Evolutionary conservation across 2,113 vertebrate species (phyloP).

Genomic region (Poecilia latipinna): DNA sequence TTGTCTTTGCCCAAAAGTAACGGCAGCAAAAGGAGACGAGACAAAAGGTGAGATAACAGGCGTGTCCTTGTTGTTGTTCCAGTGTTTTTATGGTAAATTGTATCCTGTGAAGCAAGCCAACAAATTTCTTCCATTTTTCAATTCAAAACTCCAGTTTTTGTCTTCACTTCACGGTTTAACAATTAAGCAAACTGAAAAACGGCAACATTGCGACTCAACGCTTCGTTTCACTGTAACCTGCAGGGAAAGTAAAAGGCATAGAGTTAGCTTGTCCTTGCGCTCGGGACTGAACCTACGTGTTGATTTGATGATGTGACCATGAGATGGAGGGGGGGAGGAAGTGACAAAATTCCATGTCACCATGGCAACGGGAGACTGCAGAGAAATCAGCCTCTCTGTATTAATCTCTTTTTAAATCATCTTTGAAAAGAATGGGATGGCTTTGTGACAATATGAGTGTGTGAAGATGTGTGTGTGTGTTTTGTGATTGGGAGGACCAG

Average conservation of each 20-base stretch:
- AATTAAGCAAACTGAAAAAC: neutral
- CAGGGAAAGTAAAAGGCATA: neutral
- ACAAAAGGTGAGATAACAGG: too few relatives aligned
- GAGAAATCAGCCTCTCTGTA: constrained; percentile 43
- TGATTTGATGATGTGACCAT: constrained; percentile 52
- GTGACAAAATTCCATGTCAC: constrained; percentile 42
- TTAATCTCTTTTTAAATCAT: constrained; percentile 69
- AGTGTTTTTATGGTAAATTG: neutral
- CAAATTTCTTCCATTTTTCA: too few relatives aligned
- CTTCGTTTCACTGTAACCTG: neutral
- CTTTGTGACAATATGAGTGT: constrained; percentile 39
- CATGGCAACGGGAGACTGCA: constrained; percentile 55
- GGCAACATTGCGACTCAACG: neutral
- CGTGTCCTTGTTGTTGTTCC: too few relatives aligned
- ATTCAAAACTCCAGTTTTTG: neutral
- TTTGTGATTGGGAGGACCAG: constrained; percentile 8
- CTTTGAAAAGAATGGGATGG: constrained; percentile 48
- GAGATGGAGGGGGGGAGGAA: neutral
- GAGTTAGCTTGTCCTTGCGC: constrained; percentile 4
- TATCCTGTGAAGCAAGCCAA: too few relatives aligned
- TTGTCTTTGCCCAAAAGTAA: too few relatives aligned
- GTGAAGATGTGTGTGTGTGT: constrained; percentile 5
- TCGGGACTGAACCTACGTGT: constrained; percentile 25
- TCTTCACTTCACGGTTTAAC: neutral
- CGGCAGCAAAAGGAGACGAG: neutral